A percentile compares a stretch with the other conserved stretches of the same genome.
Evolutionary conservation across 2,113 vertebrate genomes (phyloP).

Genomic region (Nematolebias whitei): DNA sequence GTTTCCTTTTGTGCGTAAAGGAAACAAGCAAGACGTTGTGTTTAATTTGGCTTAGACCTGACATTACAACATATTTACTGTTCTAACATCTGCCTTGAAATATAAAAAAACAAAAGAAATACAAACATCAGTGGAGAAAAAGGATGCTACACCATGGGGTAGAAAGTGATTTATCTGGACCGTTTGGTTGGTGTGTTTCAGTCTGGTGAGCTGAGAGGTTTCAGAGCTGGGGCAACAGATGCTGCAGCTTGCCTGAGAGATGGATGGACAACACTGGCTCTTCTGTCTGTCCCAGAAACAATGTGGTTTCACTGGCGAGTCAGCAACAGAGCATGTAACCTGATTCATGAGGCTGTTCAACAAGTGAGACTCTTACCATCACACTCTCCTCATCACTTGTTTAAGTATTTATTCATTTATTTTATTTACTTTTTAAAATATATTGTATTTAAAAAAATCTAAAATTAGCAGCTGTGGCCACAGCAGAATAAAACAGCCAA

Average conservation of each 20-base stretch:
- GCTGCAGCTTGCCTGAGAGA: constrained; percentile 54
- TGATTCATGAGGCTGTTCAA: constrained; percentile 47
- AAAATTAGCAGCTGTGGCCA: no score
- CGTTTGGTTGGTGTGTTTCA: constrained; percentile 51
- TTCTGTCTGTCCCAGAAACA: constrained; percentile 38
- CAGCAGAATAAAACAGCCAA: no score
- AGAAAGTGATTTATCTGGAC: constrained; percentile 46
- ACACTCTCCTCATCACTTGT: constrained; percentile 37
- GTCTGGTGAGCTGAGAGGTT: constrained; percentile 8
- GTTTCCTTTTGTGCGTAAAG: constrained; percentile 29
- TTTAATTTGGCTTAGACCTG: constrained; percentile 11
- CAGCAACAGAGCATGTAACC: constrained; percentile 61
- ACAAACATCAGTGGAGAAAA: not conserved
- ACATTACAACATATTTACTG: constrained; percentile 23
- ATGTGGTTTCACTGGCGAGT: constrained; percentile 43
- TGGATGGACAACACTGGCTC: constrained; percentile 56
- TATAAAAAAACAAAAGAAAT: not conserved
- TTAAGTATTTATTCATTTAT: no score
- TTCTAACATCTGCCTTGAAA: not conserved
- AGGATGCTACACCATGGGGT: not conserved
- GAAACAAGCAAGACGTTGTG: constrained; percentile 1
- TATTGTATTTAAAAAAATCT: no score
- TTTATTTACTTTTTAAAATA: no score
- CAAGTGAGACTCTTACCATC: constrained; percentile 55
- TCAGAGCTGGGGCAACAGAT: constrained; percentile 41